phyloP scores from a whole-genome alignment of 2,113 vertebrate species.

The Setophaga kirtlandii region DNA sequence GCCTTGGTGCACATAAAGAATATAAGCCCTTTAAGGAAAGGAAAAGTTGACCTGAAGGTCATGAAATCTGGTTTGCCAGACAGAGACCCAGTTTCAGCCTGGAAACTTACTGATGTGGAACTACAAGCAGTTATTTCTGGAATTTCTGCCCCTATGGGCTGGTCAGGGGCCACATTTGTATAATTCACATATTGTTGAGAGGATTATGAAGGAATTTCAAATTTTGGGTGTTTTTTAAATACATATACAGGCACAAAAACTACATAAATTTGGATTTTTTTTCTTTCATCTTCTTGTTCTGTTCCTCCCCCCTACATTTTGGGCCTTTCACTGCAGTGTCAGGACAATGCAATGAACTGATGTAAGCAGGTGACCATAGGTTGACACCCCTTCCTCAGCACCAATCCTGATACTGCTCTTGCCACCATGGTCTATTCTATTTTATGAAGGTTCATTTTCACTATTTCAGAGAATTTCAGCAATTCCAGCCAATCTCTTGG shows the following conservation, averaged over 20 bases:
- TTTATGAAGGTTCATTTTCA: not conserved
- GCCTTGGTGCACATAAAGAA: not conserved
- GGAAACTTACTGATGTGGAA: not conserved
- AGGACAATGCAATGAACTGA: not conserved
- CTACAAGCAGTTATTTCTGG: not conserved
- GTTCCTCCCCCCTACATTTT: not conserved
- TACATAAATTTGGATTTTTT: not conserved
- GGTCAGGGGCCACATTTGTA: not conserved
- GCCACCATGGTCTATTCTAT: not conserved
- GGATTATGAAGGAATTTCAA: not conserved
- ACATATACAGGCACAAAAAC: not conserved
- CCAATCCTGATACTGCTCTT: not conserved
- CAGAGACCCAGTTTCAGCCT: not conserved
- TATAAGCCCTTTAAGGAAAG: not conserved
- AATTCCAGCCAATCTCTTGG: not conserved
- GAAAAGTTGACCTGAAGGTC: not conserved
- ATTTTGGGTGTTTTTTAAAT: not conserved
- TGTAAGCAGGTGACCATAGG: accelerated
- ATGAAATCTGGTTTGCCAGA: not conserved
- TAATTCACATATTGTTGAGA: not conserved
- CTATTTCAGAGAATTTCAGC: not conserved
- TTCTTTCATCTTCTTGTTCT: not conserved
- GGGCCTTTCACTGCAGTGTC: not conserved
- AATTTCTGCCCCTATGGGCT: not conserved
- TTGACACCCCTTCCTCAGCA: not conserved